phyloP scores from a whole-genome alignment of 2,888 invertebrate genomes.

The Junonia oenone region DNA sequence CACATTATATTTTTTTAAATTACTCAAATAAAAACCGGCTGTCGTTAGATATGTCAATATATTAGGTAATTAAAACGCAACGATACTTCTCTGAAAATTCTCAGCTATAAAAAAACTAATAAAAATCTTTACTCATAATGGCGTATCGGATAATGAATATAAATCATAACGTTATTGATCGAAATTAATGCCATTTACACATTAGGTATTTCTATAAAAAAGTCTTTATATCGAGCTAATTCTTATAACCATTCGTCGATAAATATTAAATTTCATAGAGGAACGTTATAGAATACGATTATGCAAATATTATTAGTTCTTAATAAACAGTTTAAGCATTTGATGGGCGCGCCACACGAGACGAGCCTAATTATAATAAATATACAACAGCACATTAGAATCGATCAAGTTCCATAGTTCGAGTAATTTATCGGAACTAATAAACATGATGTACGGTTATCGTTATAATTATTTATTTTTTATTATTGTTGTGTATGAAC shows the following conservation, averaged over 20 bases:
- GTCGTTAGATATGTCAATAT: conserved; percentile 13
- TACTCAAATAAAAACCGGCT: background rate
- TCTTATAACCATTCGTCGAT: conserved; percentile 66
- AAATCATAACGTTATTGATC: conserved; percentile 57
- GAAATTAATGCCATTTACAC: conserved; percentile 52
- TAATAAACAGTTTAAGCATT: conserved; percentile 70
- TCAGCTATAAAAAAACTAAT: conserved; percentile 29
- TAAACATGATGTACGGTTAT: conserved; percentile 76
- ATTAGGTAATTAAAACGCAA: conserved; percentile 21
- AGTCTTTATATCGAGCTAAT: conserved; percentile 62
- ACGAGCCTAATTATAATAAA: conserved; percentile 69
- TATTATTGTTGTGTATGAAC: conserved; percentile 50
- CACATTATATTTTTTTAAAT: background rate
- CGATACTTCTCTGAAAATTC: conserved; percentile 17
- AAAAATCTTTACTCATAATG: conserved; percentile 41
- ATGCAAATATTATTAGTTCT: conserved; percentile 76
- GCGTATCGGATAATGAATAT: conserved; percentile 40
- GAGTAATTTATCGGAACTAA: conserved; percentile 73
- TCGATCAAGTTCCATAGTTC: conserved; percentile 72
- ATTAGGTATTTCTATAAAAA: conserved; percentile 48
- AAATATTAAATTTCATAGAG: conserved; percentile 70
- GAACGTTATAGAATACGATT: conserved; percentile 66
- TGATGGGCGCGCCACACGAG: conserved; percentile 62
- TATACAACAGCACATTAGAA: conserved; percentile 72
- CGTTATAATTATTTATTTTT: conserved; percentile 57